Evolutionary conservation across 1,140 invertebrate species (phyloP), one percentile per base, ranked within the genome.

Genomic region (Melipona quadrifasciata): DNA sequence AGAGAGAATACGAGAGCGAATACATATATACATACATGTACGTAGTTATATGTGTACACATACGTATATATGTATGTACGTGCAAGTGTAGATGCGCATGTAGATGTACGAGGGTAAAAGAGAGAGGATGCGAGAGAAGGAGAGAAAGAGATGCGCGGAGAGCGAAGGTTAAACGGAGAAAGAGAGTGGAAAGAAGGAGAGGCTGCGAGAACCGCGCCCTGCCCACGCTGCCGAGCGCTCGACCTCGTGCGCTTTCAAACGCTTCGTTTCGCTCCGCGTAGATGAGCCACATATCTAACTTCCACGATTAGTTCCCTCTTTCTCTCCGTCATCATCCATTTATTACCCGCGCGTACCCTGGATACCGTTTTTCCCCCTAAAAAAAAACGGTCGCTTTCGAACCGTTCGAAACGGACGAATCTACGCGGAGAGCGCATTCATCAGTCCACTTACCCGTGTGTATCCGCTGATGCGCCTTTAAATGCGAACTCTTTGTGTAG

Each of bases 401-500:
- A 14, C 67, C 10, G 67, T 55, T 31, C 19, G n/a, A n/a, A n/a
- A n/a, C 34, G 34, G 79, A 47, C 47, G 14, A 75, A 53, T 71
- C 34, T 5, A 27, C 61, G n/a, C 47, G 78, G 31, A 31, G 31
- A 31, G 31, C 31, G 31, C 31, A n/a, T 70, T 80, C 55, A n/a
- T 24, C 39, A 55, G 53, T 87, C 77, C 65, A 92, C 96, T 97
- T 96, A 99, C 99, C 99, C 95, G 99, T 99, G 93, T 99, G 99
- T 95, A 99, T 99, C 93, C 99, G 96, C 95, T 99, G 98, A 95
- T 99, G 99, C 79, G 99, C 99, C 95, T 99, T 99, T 19, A 99
- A 96, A 95, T 99, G 99, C 87, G 99, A 99, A 95, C 98, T 99
- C 96, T 99, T 99, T 71, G 99, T 99, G 95, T 99, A 99, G 67